Evolutionary conservation across 1,140 invertebrate species (phyloP).

Genomic region (Procambarus virginalis): DNA sequence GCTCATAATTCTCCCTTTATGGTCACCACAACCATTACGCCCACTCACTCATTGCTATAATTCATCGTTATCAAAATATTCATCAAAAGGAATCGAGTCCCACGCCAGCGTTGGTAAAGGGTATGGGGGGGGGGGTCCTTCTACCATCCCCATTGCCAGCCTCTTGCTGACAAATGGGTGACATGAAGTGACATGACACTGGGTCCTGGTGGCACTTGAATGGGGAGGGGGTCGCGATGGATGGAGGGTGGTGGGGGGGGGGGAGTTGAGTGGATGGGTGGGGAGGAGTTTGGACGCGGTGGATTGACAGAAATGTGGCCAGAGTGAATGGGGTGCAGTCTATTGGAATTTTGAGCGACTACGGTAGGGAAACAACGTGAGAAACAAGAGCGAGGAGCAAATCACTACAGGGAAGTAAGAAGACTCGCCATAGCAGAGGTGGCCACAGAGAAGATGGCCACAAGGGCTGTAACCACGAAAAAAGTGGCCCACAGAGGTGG

Average conservation of each 20-base stretch:
- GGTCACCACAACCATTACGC: constrained; percentile 48
- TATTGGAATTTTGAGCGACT: no score
- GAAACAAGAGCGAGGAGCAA: no score
- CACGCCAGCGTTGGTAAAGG: not conserved
- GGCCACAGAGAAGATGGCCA: no score
- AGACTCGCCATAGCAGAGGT: no score
- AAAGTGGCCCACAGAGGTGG: no score
- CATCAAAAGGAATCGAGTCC: constrained; percentile 43
- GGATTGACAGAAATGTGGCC: not conserved
- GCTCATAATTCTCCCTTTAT: constrained; percentile 57
- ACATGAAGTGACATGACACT: constrained; percentile 51
- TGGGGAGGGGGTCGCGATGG: not conserved
- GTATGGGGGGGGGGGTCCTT: constrained; percentile 7
- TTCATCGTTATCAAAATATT: constrained; percentile 63
- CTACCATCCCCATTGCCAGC: not conserved
- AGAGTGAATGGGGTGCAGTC: no score
- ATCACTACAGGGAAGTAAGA: no score
- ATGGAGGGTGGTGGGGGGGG: not conserved
- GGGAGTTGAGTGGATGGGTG: not conserved
- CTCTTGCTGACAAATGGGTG: constrained; percentile 49
- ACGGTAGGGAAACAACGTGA: no score
- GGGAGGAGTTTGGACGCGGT: not conserved
- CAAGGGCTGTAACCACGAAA: no score
- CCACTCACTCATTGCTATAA: constrained; percentile 53
- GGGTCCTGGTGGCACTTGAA: constrained; percentile 20